These are phyloP conservation scores for Lutjanus erythropterus DNA, from an alignment of 2,113 vertebrate genomes.

Conservation along the genomic window DNA sequence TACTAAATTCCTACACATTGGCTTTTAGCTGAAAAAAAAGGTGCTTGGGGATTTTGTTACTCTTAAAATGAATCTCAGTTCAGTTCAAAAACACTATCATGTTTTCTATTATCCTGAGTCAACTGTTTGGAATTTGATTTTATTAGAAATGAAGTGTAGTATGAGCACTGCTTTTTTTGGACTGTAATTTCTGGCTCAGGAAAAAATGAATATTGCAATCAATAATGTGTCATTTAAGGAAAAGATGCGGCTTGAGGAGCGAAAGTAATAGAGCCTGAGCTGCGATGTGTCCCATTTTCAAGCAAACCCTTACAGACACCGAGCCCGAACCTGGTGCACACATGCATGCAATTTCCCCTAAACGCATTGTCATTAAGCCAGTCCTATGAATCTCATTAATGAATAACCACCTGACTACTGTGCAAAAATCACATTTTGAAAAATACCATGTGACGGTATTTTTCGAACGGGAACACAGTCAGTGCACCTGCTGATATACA, in stretches of 20 bases:
- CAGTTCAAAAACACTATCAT: neutral
- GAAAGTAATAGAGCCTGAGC: neutral
- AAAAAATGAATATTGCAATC: conserved; percentile 1
- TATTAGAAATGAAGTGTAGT: conserved; percentile 16
- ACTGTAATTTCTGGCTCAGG: conserved; percentile 7
- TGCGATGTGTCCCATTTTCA: neutral
- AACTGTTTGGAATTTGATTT: conserved; percentile 14
- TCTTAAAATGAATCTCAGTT: neutral
- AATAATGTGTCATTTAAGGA: conserved; percentile 11
- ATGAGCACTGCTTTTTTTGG: neutral
- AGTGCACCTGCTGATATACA: conserved; percentile 6
- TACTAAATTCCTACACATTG: too few species aligned
- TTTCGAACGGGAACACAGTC: conserved; percentile 13
- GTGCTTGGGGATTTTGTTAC: too few species aligned
- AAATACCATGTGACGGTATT: conserved; percentile 21
- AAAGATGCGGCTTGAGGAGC: conserved; percentile 11
- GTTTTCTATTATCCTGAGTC: conserved; percentile 24
- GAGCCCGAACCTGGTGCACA: neutral
- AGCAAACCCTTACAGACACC: neutral
- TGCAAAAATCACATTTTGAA: neutral
- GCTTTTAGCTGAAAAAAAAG: too few species aligned
- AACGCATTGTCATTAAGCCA: conserved; percentile 9
- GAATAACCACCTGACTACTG: neutral
- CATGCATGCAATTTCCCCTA: neutral
- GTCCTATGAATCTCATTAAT: conserved; percentile 16